Conservation (phyloP, 2,797 vertebrate genomes). For the Oceanodroma leucorhoa region DNA sequence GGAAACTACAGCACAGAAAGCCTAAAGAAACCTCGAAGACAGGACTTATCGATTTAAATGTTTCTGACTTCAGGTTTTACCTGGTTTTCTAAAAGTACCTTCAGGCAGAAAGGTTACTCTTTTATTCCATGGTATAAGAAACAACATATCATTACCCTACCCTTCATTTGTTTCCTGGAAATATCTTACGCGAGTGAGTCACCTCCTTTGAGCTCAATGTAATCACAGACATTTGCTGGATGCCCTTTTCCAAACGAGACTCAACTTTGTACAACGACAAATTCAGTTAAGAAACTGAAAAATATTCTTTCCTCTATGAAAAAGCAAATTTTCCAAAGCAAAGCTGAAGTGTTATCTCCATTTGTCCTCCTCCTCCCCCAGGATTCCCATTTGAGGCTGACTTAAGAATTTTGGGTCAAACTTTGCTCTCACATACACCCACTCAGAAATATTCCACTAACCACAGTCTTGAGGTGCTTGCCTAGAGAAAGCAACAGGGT, state of each 20-base stretch:
- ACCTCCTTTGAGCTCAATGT: neutral
- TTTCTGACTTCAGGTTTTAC: neutral
- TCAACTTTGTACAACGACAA: neutral
- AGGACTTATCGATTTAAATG: neutral
- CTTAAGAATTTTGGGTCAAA: neutral
- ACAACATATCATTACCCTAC: neutral
- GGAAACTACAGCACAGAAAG: neutral
- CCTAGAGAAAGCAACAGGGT: neutral
- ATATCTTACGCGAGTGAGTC: neutral
- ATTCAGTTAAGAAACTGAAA: neutral
- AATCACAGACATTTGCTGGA: neutral
- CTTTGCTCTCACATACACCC: neutral
- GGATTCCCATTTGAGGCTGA: neutral
- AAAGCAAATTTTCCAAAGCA: neutral
- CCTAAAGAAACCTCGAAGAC: neutral
- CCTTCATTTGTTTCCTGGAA: slow-evolving; percentile 34
- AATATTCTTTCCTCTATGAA: neutral
- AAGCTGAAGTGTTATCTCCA: neutral
- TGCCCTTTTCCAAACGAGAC: neutral
- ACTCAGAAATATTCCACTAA: neutral
- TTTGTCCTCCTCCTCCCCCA: slow-evolving; percentile 8
- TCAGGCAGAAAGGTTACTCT: neutral
- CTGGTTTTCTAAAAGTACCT: neutral
- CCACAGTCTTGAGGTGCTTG: neutral
- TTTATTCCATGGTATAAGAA: neutral